These are phyloP conservation scores for Labia minor DNA, from an alignment of 2,888 invertebrate species.

Conservation along the genomic window DNA sequence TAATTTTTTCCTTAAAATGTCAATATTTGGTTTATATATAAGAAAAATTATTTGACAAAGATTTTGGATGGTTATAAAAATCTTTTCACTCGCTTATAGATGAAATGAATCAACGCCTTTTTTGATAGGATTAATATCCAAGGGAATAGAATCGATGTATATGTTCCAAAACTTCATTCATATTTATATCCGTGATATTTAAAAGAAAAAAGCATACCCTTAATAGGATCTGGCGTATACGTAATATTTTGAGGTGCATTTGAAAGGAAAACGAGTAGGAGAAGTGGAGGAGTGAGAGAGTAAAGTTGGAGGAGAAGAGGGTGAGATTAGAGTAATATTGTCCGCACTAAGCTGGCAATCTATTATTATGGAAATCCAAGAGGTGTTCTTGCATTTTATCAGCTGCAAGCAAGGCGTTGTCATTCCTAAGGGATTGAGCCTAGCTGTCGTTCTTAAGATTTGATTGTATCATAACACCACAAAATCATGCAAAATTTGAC, in stretches of 20 bases:
- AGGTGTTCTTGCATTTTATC: slow-evolving; percentile 4
- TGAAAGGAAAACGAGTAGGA: not conserved
- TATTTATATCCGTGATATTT: not conserved
- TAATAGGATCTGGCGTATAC: not conserved
- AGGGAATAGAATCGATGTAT: not conserved
- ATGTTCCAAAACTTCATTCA: not conserved
- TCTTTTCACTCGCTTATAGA: not conserved
- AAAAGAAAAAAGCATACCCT: not conserved
- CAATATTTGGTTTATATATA: no score
- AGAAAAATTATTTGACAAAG: not conserved
- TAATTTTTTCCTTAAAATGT: no score
- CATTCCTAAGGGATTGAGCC: not conserved
- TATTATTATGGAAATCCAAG: slow-evolving; percentile 7
- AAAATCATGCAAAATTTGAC: not conserved
- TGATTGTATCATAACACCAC: slow-evolving; percentile 5
- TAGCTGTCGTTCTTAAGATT: not conserved
- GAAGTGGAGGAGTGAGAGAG: not conserved
- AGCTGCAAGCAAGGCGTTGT: slow-evolving; percentile 13
- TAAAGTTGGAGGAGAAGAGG: no score
- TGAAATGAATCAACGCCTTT: slow-evolving; percentile 3
- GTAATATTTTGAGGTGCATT: not conserved
- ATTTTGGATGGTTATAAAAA: not conserved
- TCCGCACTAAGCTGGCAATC: slow-evolving; percentile 13
- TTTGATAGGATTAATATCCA: not conserved
- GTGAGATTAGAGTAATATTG: not conserved